Conservation (phyloP, 2,113 vertebrate genomes). For the Gymnogyps californianus region DNA sequence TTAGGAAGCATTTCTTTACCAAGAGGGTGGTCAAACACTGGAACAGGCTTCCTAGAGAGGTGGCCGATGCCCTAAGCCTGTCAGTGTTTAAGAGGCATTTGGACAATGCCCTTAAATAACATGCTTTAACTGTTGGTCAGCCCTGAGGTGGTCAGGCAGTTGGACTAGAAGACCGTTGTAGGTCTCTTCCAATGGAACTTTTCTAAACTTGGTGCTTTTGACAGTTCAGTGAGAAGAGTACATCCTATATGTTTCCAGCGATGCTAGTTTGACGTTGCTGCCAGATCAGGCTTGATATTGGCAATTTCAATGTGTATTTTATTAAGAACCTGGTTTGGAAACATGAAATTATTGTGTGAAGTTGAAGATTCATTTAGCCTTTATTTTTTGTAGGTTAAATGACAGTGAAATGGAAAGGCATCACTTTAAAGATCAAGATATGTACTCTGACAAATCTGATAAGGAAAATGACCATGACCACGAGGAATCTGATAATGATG, state of each 20-base stretch:
- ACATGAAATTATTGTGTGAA: neutral
- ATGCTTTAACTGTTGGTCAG: neutral
- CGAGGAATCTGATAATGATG: slow-evolving; percentile 94
- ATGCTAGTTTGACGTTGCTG: neutral
- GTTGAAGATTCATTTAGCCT: neutral
- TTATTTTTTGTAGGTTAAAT: slow-evolving; percentile 78
- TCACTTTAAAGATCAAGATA: slow-evolving; percentile 92
- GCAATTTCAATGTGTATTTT: neutral
- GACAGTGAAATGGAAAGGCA: slow-evolving; percentile 88
- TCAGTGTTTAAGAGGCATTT: neutral
- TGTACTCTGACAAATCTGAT: slow-evolving; percentile 97
- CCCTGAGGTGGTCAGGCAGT: neutral
- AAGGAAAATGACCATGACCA: slow-evolving; percentile 93
- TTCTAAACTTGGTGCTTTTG: neutral
- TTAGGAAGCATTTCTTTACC: neutral
- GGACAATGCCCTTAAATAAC: neutral
- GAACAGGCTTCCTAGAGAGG: neutral
- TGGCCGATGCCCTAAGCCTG: neutral
- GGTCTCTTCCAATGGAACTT: neutral
- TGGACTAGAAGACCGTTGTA: neutral
- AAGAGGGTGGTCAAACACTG: neutral
- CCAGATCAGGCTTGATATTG: neutral
- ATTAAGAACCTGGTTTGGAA: neutral
- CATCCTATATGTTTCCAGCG: neutral
- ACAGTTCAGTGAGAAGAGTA: neutral